Conservation (phyloP, 2,113 vertebrate species). For the Scopus umbretta region DNA sequence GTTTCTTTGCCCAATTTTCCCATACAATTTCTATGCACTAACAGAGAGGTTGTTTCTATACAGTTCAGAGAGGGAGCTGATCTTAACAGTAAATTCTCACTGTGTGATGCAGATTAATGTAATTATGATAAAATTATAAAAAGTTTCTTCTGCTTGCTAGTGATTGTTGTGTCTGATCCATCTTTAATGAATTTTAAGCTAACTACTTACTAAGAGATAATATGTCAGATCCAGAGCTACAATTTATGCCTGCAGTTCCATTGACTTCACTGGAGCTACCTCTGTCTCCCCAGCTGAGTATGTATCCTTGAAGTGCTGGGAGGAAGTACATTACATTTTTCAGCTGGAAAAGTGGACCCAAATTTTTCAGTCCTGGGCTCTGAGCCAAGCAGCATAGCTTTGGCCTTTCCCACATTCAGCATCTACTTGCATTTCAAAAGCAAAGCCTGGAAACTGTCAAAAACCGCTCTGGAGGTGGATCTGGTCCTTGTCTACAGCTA, state of each 20-base stretch:
- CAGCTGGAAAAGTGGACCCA: conserved; percentile 38
- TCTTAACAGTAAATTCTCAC: background rate
- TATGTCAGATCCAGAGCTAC: background rate
- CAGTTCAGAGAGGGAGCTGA: background rate
- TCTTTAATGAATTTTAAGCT: background rate
- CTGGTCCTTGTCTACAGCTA: conserved; percentile 53
- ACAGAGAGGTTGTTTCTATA: background rate
- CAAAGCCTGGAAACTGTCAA: conserved; percentile 64
- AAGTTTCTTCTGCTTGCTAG: background rate
- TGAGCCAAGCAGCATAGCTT: conserved; percentile 52
- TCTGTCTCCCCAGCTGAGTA: background rate
- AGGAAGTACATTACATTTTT: conserved; percentile 42
- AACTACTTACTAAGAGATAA: background rate
- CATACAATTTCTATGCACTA: background rate
- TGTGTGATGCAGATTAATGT: background rate
- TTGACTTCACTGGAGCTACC: background rate
- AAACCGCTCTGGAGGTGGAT: conserved; percentile 38
- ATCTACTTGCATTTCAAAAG: conserved; percentile 46
- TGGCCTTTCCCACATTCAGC: conserved; percentile 64
- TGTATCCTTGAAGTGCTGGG: background rate
- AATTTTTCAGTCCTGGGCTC: conserved; percentile 50
- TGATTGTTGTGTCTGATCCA: background rate
- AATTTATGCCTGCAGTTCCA: background rate
- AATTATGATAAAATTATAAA: background rate
- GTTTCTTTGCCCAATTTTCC: background rate